Conservation (phyloP, 1,140 invertebrate species). For the Drosophila elegans region DNA sequence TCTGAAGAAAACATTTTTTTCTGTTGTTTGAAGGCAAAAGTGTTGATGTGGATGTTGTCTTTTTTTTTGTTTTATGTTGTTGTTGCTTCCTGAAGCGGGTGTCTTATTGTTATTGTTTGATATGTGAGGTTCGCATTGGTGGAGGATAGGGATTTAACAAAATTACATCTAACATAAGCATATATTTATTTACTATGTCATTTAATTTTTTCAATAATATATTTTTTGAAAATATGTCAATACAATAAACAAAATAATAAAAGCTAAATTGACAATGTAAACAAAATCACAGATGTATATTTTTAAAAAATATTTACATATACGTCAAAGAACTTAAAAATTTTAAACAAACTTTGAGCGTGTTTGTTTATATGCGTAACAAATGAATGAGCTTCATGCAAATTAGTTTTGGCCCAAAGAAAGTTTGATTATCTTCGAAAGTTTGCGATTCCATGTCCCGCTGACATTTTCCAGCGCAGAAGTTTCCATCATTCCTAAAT, state of each 20-base stretch:
- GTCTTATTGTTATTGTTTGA: slow-evolving; percentile 8
- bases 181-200: too few relatives aligned
- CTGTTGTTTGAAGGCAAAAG: slow-evolving; percentile 18
- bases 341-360: too few relatives aligned
- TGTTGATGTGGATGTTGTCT: neutral
- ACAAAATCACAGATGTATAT: too few relatives aligned
- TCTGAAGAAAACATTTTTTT: slow-evolving; percentile 38
- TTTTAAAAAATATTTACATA: too few relatives aligned
- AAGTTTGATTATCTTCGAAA: neutral
- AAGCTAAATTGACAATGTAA: too few relatives aligned
- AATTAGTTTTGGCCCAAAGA: neutral
- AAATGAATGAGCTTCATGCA: neutral
- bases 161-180: neutral
- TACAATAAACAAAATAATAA: too few relatives aligned
- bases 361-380: neutral
- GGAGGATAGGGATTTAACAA: neutral
- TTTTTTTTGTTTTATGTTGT: slow-evolving; percentile 1
- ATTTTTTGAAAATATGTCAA: too few relatives aligned
- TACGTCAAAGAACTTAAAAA: too few relatives aligned
- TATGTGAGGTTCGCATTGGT: neutral
- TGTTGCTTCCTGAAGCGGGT: slow-evolving; percentile 2
- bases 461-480: slow-evolving; percentile 14
- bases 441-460: slow-evolving; percentile 9
- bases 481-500: slow-evolving; percentile 17
- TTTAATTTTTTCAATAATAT: too few relatives aligned